Conservation (phyloP, 2,797 vertebrate species). For the Zonotrichia albicollis region DNA sequence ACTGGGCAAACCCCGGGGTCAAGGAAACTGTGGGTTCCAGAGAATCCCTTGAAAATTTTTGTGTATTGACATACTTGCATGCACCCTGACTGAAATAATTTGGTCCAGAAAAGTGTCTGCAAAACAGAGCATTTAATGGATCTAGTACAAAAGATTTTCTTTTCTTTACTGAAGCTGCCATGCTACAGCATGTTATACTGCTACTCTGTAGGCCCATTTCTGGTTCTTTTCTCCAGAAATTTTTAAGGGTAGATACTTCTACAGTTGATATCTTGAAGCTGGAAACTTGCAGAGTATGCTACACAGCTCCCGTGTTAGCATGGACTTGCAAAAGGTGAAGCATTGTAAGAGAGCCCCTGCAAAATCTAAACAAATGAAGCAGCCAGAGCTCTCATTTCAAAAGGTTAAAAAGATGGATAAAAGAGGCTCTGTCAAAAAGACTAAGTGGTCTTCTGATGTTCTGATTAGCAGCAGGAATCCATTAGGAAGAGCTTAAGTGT, state of each 20-base stretch:
- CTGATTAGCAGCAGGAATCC: not conserved
- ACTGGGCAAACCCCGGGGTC: not conserved
- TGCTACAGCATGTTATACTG: not conserved
- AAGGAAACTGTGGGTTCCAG: not conserved
- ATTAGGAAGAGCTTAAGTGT: not conserved
- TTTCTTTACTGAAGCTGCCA: not conserved
- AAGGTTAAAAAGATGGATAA: not conserved
- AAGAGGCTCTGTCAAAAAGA: not conserved
- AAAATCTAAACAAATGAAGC: not conserved
- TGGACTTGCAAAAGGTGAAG: not conserved
- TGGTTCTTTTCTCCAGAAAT: not conserved
- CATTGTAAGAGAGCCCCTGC: not conserved
- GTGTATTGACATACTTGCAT: not conserved
- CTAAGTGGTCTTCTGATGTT: not conserved
- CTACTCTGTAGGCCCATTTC: not conserved
- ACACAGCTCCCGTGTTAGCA: not conserved
- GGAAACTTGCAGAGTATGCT: not conserved
- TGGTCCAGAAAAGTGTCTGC: not conserved
- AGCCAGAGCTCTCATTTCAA: not conserved
- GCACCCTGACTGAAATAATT: not conserved
- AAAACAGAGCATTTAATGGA: not conserved
- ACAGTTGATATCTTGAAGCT: not conserved
- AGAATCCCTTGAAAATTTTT: not conserved
- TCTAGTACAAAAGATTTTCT: not conserved
- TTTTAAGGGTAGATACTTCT: not conserved